Base-by-base conservation (phyloP, 2,113 vertebrate genomes). In the Tragelaphus strepsiceros region DNA sequence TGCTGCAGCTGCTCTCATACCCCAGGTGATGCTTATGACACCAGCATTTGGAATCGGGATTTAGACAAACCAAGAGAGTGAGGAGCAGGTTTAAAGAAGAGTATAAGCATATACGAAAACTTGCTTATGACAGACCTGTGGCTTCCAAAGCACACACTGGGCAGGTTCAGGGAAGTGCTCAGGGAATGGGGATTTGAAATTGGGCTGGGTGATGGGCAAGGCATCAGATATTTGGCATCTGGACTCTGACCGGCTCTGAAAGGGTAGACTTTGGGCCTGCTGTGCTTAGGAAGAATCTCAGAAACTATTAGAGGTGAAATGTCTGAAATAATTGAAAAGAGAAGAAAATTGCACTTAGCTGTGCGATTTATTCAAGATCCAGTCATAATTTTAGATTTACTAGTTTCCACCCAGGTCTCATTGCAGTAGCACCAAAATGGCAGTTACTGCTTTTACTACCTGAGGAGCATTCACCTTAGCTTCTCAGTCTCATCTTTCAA, bases 1-100 rank as follows among this genome's bases (percentile, higher is more conserved):
- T 98, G 98, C 98, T 99, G 99, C 98, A 98, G 99, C 97, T 98
- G 98, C 98, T 97, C 98, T 98, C 97, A 98, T 98, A 99, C 98
- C 19, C 30, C 58, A n/a, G 5, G 28, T 30, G 61, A 51, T 28
- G 56, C 11, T 17, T 56, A 39, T 11, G 74, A 83, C n/a, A 19
- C 21, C 12, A 54, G 3, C 24, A 46, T 35, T 74, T 82, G 71
- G 59, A 58, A 19, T 46, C 13, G 0, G 11, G 17, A 13, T 26
- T 7, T 5, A 19, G 32, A 16, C 0, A 35, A 32, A 51, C 17
- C 30, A 49, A 30, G 30, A 51, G 80, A 12, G 43, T 53, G 49
- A 58, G 5, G 59, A 71, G 49, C 54, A 7, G 28, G 7, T 59
- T 64, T 26, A 56, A 21, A 80, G 35, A 58, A 77, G 26, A 24